Conservation (phyloP, 30 jellyfish, hydroid and myxozoan species). For the Catostylus mosaicus region DNA sequence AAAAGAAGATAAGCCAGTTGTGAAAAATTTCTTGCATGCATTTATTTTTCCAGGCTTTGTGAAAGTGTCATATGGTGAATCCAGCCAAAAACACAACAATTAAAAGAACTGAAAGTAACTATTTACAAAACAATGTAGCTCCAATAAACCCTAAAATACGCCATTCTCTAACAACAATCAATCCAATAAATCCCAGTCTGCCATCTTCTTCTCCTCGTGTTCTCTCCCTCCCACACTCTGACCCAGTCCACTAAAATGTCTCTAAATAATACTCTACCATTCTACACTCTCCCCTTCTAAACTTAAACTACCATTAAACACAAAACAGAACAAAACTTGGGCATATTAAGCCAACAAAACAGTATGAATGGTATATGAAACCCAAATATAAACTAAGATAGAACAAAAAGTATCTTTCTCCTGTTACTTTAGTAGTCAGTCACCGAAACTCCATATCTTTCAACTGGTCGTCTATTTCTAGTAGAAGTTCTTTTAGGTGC, state of each 20-base stretch:
- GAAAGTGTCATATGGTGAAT: no score
- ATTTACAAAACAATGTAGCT: no score
- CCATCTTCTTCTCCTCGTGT: no score
- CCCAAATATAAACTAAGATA: background rate
- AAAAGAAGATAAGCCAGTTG: slow-evolving; percentile 31
- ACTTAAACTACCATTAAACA: background rate
- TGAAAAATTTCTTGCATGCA: slow-evolving; percentile 17
- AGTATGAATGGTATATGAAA: background rate
- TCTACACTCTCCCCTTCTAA: background rate
- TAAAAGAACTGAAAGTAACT: no score
- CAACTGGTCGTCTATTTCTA: background rate
- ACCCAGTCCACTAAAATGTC: no score
- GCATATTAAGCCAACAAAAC: background rate
- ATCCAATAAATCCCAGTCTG: no score
- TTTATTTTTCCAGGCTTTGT: slow-evolving; percentile 20
- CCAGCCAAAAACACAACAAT: no score
- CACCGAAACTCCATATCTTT: background rate
- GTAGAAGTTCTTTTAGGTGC: background rate
- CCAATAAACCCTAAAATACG: no score
- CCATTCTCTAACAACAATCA: no score
- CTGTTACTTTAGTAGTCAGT: background rate
- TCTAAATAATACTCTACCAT: no score
- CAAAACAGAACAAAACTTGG: background rate
- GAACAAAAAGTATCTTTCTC: background rate
- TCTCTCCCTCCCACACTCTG: no score